phyloP scores from a whole-genome alignment of 2,888 invertebrate genomes.

The Marronus borbonicus region DNA sequence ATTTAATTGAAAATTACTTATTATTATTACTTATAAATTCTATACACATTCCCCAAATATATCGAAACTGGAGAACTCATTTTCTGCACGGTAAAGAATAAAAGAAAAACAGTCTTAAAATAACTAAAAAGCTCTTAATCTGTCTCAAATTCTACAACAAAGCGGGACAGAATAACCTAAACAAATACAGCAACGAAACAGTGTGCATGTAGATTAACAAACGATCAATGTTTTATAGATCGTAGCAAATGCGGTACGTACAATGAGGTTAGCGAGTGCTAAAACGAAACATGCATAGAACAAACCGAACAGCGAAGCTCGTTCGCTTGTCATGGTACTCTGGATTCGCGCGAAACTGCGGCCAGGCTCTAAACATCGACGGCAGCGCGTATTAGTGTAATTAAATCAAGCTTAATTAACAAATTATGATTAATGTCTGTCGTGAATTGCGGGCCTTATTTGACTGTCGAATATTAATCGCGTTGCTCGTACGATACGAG shows the following conservation, averaged over 20 bases:
- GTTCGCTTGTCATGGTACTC: neutral
- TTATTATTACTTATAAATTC: too few species aligned
- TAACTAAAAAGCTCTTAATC: too few species aligned
- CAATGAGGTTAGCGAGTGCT: slow-evolving; percentile 9
- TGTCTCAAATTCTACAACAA: too few species aligned
- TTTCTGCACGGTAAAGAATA: too few species aligned
- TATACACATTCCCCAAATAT: too few species aligned
- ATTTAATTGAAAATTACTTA: too few species aligned
- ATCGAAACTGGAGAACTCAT: too few species aligned
- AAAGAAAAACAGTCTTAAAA: too few species aligned
- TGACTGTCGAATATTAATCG: slow-evolving; percentile 46
- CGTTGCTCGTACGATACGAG: neutral
- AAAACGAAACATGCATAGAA: neutral
- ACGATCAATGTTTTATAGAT: neutral
- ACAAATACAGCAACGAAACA: neutral
- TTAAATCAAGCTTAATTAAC: slow-evolving; percentile 45
- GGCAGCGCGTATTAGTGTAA: slow-evolving; percentile 33
- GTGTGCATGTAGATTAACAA: neutral
- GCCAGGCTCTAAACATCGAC: slow-evolving; percentile 8
- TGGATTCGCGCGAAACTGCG: neutral
- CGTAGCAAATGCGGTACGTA: slow-evolving; percentile 8
- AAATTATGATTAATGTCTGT: slow-evolving; percentile 45
- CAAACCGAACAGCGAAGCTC: slow-evolving; percentile 10
- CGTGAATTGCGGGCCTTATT: slow-evolving; percentile 38
- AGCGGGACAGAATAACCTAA: neutral